Evolutionary conservation across 2,888 invertebrate genomes (phyloP).

Genomic region (Sinohyriopsis cumingii): DNA sequence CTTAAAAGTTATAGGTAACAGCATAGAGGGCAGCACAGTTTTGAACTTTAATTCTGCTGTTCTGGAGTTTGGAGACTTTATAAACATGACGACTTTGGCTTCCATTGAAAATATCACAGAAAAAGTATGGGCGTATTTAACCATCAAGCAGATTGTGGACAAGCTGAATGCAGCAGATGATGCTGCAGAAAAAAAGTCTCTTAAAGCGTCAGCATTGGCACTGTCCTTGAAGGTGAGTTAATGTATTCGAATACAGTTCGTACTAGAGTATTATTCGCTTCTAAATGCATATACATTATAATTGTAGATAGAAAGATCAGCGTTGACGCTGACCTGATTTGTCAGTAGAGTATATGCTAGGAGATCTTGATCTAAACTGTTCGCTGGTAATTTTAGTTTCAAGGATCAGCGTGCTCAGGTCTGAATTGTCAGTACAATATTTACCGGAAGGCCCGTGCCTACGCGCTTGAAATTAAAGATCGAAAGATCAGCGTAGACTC

Average conservation of each 20-base stretch:
- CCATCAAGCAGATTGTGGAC: constrained; percentile 52
- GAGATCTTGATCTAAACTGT: too few relatives aligned
- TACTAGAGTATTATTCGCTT: too few relatives aligned
- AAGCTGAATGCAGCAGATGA: constrained; percentile 26
- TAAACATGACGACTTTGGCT: constrained; percentile 20
- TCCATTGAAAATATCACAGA: constrained; percentile 48
- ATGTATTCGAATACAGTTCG: neutral
- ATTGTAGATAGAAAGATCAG: too few relatives aligned
- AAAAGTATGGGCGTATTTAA: constrained; percentile 61
- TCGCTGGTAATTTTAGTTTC: too few relatives aligned
- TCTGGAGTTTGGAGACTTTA: constrained; percentile 1
- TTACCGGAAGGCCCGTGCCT: too few relatives aligned
- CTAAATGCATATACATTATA: too few relatives aligned
- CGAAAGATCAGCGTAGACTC: too few relatives aligned
- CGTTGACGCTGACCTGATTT: too few relatives aligned
- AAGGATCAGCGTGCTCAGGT: too few relatives aligned
- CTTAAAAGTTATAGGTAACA: constrained; percentile 16
- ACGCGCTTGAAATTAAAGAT: too few relatives aligned
- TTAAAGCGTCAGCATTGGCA: constrained; percentile 37
- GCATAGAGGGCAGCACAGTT: constrained; percentile 7
- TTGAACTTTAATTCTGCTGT: constrained; percentile 2
- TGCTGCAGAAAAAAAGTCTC: constrained; percentile 18
- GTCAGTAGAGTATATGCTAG: too few relatives aligned
- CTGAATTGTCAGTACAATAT: too few relatives aligned
- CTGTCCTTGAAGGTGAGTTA: constrained; percentile 50